Evolutionary conservation across 2,888 invertebrate species (phyloP), one percentile per base, ranked within the genome.

Genomic region (Dasysyrphus tricinctus): DNA sequence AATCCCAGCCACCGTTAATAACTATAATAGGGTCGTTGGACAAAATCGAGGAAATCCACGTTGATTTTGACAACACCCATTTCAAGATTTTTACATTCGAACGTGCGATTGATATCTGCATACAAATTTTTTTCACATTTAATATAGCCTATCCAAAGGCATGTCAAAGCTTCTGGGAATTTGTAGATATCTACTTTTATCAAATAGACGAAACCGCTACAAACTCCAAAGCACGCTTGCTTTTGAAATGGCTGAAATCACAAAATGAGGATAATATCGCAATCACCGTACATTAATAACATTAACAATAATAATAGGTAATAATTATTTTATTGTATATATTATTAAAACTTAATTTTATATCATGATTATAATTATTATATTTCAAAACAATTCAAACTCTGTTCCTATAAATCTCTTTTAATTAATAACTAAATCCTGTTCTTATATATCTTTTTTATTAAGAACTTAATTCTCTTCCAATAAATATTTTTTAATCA

Each of bases 41-140:
- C 5, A 14, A 61, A 61, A 42, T 61, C 2, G 61, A 24, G 14
- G 61, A 61, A 61, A 42, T 61, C 0, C 61, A 61, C 9, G 42
- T 61, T 2, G 61, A 61, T 42, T 61, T 61, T 2, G 61, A 61
- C 42, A 61, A 61, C 42, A 24, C 14, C 2, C 61, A 61, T 4
- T 61, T n/a, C 3, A 61, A 24, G 24, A 0, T 61, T 24, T 42
- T 61, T 14, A 61, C 61, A 0, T 42, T 61, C n/a, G 61, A 61
- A 7, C 24, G 61, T 12, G 61, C 39, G 1, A 0, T 61, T 24
- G 61, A 61, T 3, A 19, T 61, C 4, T 61, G 61, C 14, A 3
- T 61, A 0, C 24, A 61, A 24, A 61, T 9, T 8, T 61, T 42
- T 24, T 24, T 61, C 8, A 34, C 16, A 3, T 8, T 59, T 4